Conservation (phyloP, 2,888 invertebrate species). For the Limnephilus marmoratus region DNA sequence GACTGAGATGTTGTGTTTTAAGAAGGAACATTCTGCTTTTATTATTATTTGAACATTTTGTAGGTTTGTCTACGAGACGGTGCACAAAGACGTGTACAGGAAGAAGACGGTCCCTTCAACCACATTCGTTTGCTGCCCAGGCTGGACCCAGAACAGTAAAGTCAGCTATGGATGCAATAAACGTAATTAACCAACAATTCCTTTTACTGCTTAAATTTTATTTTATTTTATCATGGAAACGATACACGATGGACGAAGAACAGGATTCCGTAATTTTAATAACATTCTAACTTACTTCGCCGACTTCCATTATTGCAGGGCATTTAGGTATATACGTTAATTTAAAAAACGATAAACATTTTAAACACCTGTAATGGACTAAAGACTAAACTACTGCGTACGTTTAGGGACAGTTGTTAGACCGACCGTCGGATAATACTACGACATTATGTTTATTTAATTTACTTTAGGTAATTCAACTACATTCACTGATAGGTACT, state of each 20-base stretch:
- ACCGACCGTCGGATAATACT: no score
- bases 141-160: conserved; percentile 78
- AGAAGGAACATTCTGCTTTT: background rate
- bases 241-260: background rate
- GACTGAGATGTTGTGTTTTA: no score
- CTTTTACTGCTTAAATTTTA: background rate
- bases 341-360: no score
- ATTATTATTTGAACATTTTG: conserved; percentile 42
- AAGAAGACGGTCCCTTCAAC: conserved; percentile 73
- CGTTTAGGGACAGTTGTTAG: no score
- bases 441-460: no score
- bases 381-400: no score
- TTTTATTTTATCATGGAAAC: background rate
- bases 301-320: no score
- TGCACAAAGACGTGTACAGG: conserved; percentile 73
- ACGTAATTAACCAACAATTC: conserved; percentile 75
- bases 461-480: no score
- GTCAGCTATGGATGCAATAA: conserved; percentile 79
- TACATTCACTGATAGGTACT: no score
- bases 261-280: background rate
- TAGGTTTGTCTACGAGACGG: conserved; percentile 77
- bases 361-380: no score
- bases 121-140: conserved; percentile 78
- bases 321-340: no score
- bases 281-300: no score